These are phyloP conservation scores for Nyctibius grandis DNA, from an alignment of 2,797 vertebrate genomes.

Conservation along the genomic window DNA sequence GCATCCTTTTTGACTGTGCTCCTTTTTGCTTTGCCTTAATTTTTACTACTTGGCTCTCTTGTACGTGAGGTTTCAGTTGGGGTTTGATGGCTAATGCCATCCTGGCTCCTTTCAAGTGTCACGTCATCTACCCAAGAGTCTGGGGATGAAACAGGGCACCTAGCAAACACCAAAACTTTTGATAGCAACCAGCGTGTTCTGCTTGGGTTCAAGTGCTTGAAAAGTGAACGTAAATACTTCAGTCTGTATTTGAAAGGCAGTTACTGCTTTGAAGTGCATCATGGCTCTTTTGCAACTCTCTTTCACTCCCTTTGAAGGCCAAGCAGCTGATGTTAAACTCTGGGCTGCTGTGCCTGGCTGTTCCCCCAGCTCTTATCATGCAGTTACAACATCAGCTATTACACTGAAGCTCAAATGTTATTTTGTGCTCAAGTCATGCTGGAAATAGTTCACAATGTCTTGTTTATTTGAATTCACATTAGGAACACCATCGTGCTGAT, in stretches of 20 bases:
- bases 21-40: not conserved
- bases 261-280: not conserved
- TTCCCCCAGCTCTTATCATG: not conserved
- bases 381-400: not conserved
- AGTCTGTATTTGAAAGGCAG: not conserved
- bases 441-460: not conserved
- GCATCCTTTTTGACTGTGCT: not conserved
- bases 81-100: not conserved
- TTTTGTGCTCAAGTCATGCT: constrained; percentile 1
- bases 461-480: not conserved
- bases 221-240: not conserved
- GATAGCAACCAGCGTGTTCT: rapidly evolving
- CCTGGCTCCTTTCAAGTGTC: not conserved
- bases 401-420: not conserved
- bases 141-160: not conserved
- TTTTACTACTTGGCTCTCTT: rapidly evolving
- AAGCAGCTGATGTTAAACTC: not conserved
- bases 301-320: not conserved
- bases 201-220: not conserved
- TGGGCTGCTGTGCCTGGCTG: not conserved
- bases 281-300: not conserved
- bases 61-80: not conserved
- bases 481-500: not conserved
- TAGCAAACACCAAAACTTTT: not conserved
- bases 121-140: not conserved